Percentiles rank a stretch among this genome's conserved stretches.
These are phyloP conservation scores for Heliconius ethilla DNA, from an alignment of 2,888 invertebrate species.

Conservation along the genomic window DNA sequence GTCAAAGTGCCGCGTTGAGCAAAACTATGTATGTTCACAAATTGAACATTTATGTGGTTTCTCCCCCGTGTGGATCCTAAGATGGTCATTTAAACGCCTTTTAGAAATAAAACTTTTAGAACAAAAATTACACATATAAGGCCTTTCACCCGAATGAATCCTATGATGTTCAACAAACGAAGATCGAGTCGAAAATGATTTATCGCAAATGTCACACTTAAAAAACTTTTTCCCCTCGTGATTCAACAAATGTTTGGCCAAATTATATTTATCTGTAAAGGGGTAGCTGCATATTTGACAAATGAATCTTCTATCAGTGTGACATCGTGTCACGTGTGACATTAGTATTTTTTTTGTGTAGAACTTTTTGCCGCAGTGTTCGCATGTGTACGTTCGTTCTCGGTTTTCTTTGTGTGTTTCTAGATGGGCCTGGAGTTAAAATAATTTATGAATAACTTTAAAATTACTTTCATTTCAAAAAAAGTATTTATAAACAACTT, in stretches of 20 bases:
- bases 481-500: background rate
- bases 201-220: constrained; percentile 71
- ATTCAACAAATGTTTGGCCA: constrained; percentile 67
- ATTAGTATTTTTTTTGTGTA: constrained; percentile 63
- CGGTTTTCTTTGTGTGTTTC: constrained; percentile 71
- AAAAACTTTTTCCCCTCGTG: constrained; percentile 70
- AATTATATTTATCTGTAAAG: constrained; percentile 70
- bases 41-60: constrained; percentile 69
- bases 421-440: constrained; percentile 61
- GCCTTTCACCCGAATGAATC: constrained; percentile 74
- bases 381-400: constrained; percentile 65
- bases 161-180: constrained; percentile 68
- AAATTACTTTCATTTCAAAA: background rate
- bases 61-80: constrained; percentile 72
- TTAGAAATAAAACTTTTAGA: constrained; percentile 68
- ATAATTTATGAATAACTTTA: background rate
- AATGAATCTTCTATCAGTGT: constrained; percentile 66
- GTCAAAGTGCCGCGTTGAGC: constrained; percentile 72
- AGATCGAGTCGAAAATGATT: constrained; percentile 61
- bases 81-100: constrained; percentile 67
- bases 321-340: constrained; percentile 62
- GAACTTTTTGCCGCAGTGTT: constrained; percentile 75
- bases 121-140: constrained; percentile 65
- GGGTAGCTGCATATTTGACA: constrained; percentile 70
- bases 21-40: constrained; percentile 70